A percentile compares a stretch with the other conserved stretches of the same genome.
Evolutionary conservation across 2,113 vertebrate genomes (phyloP).

Genomic region (Oceanodroma tethys): DNA sequence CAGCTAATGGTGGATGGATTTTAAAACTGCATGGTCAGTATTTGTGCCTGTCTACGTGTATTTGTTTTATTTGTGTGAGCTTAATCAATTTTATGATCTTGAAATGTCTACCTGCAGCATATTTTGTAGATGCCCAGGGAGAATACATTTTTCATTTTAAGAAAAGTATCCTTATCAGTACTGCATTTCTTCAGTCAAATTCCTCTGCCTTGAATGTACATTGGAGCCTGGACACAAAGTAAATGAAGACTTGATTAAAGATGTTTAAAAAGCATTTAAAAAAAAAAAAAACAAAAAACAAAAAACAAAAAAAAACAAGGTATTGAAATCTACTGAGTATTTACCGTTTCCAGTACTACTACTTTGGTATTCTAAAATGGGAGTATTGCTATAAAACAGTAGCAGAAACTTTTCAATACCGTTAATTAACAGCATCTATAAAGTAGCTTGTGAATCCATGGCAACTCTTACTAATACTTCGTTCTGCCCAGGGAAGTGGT

Average conservation of each 20-base stretch:
- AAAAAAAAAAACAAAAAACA: not conserved
- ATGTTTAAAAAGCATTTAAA: not conserved
- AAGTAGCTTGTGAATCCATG: not conserved
- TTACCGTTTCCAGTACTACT: not conserved
- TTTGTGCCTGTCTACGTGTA: not conserved
- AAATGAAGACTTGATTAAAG: not conserved
- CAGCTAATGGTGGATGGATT: not conserved
- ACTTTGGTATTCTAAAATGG: not conserved
- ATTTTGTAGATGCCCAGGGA: not conserved
- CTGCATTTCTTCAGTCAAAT: not conserved
- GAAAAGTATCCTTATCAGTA: not conserved
- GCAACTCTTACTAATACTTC: not conserved
- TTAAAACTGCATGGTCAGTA: accelerated
- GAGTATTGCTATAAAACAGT: not conserved
- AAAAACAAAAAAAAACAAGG: accelerated
- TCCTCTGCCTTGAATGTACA: not conserved
- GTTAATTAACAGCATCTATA: not conserved
- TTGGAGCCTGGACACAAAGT: not conserved
- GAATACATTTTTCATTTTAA: not conserved
- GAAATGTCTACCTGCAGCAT: accelerated
- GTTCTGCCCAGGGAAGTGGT: not conserved
- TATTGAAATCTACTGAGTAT: not conserved
- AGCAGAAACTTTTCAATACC: not conserved
- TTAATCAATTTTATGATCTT: not conserved
- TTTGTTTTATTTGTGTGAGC: not conserved